Evolutionary conservation across 2,797 vertebrate genomes (phyloP).

Genomic region (Phyllotis vaccarum): DNA sequence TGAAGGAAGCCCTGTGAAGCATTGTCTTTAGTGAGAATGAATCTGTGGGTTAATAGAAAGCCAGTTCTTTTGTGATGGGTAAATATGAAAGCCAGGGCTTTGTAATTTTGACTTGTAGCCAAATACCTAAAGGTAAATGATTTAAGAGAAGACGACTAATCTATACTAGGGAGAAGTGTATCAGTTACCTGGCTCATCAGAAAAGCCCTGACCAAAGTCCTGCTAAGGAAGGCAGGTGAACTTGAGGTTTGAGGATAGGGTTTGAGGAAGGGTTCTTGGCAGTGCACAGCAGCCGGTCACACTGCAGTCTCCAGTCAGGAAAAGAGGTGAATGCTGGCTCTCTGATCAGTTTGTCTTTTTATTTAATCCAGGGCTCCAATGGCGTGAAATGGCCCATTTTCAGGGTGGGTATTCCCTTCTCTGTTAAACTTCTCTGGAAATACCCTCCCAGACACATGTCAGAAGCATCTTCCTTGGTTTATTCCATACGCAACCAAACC

Average conservation of each 20-base stretch:
- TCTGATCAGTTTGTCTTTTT: not conserved
- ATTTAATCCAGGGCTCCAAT: too few relatives aligned
- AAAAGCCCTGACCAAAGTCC: too few relatives aligned
- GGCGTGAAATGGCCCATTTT: not conserved
- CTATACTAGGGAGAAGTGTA: not conserved
- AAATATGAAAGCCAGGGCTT: not conserved
- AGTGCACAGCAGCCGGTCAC: not conserved
- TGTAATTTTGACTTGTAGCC: not conserved
- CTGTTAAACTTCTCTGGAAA: not conserved
- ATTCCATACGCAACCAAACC: not conserved
- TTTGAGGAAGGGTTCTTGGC: not conserved
- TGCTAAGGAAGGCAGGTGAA: not conserved
- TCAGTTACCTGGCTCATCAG: not conserved
- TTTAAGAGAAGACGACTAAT: conserved; percentile 2
- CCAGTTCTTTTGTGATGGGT: not conserved
- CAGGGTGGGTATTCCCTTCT: not conserved
- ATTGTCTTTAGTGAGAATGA: not conserved
- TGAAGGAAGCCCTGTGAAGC: not conserved
- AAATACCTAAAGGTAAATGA: not conserved
- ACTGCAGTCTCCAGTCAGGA: not conserved
- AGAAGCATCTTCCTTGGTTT: not conserved
- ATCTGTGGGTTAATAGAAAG: not conserved
- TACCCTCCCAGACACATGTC: not conserved
- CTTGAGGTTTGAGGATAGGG: not conserved
- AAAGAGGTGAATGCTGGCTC: not conserved